A percentile compares a stretch with the other conserved stretches of the same genome.
Conservation (phyloP, 2,113 vertebrate genomes). For the Camelus bactrianus region DNA sequence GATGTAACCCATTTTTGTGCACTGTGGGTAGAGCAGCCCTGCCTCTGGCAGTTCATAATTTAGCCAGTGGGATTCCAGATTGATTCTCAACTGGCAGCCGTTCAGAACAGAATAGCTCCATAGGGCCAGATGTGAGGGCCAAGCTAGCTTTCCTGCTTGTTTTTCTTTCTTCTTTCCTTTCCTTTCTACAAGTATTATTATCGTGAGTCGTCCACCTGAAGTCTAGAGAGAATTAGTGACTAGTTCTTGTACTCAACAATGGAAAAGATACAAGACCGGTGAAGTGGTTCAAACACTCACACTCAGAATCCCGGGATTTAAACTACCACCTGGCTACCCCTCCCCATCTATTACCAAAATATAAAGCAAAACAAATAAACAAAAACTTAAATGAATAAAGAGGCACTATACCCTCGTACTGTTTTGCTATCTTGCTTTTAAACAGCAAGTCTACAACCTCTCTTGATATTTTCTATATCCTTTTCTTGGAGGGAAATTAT, state of each 20-base stretch:
- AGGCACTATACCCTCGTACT: not conserved
- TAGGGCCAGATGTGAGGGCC: not conserved
- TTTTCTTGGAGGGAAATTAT: slow-evolving; percentile 53
- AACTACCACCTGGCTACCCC: slow-evolving; percentile 22
- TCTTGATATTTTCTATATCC: not conserved
- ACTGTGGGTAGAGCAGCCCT: not conserved
- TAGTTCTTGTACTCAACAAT: slow-evolving; percentile 63
- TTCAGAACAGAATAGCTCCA: not conserved
- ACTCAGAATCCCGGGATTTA: slow-evolving; percentile 72
- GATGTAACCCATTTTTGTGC: not conserved
- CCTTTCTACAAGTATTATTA: slow-evolving; percentile 45
- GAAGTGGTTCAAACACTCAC: slow-evolving; percentile 74
- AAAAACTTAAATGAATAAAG: not conserved
- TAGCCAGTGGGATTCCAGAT: slow-evolving; percentile 42
- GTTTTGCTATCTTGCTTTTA: slow-evolving; percentile 15
- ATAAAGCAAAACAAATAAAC: not conserved
- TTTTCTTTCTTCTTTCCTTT: slow-evolving; percentile 8
- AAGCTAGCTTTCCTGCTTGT: slow-evolving; percentile 12
- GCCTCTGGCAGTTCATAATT: not conserved
- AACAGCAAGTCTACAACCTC: not conserved
- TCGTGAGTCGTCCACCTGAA: slow-evolving; percentile 29
- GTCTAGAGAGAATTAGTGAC: not conserved
- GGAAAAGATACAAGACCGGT: slow-evolving; percentile 49
- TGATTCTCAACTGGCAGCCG: not conserved
- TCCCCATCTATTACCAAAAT: not conserved